A percentile compares a stretch with the other conserved stretches of the same genome.
Evolutionary conservation across 2,113 vertebrate genomes (phyloP).

Genomic region (Crypturellus undulatus): DNA sequence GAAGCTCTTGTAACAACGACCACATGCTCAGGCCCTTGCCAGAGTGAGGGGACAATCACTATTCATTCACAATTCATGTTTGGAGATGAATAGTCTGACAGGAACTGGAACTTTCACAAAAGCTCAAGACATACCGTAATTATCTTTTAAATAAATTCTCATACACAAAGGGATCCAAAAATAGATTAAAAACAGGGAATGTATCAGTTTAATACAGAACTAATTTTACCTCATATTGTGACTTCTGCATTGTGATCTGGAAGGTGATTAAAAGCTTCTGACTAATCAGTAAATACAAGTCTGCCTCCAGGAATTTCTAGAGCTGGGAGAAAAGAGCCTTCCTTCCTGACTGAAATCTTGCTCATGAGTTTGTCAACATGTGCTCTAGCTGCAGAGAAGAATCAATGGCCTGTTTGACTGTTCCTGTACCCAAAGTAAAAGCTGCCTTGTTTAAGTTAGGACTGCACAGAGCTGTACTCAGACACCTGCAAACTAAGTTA

Average conservation of each 20-base stretch:
- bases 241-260: background rate
- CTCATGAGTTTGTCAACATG: background rate
- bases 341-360: background rate
- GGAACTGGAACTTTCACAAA: background rate
- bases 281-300: background rate
- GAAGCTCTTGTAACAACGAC: background rate
- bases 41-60: rapidly evolving
- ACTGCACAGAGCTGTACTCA: background rate
- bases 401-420: background rate
- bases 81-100: background rate
- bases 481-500: background rate
- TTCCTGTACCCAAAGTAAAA: background rate
- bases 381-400: background rate
- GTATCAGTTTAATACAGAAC: background rate
- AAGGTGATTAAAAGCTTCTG: background rate
- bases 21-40: rapidly evolving
- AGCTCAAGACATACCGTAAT: background rate
- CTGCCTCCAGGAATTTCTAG: background rate
- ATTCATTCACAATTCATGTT: background rate
- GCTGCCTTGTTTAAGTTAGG: background rate
- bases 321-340: background rate
- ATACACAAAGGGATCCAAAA: background rate
- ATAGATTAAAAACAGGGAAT: background rate
- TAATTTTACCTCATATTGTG: background rate
- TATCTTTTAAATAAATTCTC: background rate